Conservation (phyloP, 2,797 vertebrate genomes). For the Adelosebastes latens region DNA sequence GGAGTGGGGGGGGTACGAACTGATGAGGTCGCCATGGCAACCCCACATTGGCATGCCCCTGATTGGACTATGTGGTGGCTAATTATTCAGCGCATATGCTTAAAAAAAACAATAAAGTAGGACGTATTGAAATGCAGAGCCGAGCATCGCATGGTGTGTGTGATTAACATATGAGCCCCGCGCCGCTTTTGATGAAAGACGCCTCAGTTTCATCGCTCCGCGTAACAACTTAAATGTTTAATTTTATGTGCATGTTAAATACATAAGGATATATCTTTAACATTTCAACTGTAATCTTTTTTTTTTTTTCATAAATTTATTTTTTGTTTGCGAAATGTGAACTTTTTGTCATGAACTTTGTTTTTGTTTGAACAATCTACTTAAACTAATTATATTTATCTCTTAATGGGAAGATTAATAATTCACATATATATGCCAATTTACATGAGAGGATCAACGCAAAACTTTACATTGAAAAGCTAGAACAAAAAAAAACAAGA, state of each 20-base stretch:
- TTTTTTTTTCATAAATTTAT: not conserved
- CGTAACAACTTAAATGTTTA: conserved; percentile 8
- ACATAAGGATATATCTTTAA: not conserved
- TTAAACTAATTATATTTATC: not conserved
- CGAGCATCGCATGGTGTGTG: conserved; percentile 61
- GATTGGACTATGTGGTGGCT: conserved; percentile 81
- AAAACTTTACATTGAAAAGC: conserved; percentile 29
- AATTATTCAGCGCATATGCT: conserved; percentile 84
- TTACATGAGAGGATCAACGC: not conserved
- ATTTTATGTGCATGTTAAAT: not conserved
- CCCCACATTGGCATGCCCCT: conserved; percentile 78
- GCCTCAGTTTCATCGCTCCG: conserved; percentile 7
- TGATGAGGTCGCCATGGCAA: conserved; percentile 81
- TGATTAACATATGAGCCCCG: conserved; percentile 73
- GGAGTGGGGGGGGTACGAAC: conserved; percentile 26
- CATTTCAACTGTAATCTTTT: not conserved
- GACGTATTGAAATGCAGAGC: conserved; percentile 81
- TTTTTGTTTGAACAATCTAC: not conserved
- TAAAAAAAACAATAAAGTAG: conserved; percentile 82
- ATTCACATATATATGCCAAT: not conserved
- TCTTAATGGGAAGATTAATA: not conserved
- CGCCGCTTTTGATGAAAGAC: conserved; percentile 46
- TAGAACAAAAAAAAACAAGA: conserved; percentile 16
- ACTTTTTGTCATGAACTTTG: not conserved
- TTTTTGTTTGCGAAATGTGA: not conserved